A percentile compares a stretch with the other conserved stretches of the same genome.
Conservation (phyloP, 2,113 vertebrate genomes). For the rat (Rattus norvegicus) region GRCr8 NC_086023.1:114514001-114514500, state of each 20-base stretch:
- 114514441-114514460: constrained; percentile 28
- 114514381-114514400: constrained; percentile 39
- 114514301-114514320: neutral
- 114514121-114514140: constrained; percentile 41
- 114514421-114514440: constrained; percentile 10
- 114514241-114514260: neutral
- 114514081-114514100: neutral
- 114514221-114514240: neutral
- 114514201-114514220: neutral
- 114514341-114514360: constrained; percentile 13
- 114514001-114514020: neutral
- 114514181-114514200: constrained; percentile 2
- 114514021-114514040: neutral
- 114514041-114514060: constrained; percentile 32
- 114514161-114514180: neutral
- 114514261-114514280: neutral
- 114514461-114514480: neutral
- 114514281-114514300: neutral
- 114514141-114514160: neutral
- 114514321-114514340: constrained; percentile 33
- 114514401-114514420: neutral
- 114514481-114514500: neutral
- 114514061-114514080: neutral
- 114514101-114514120: constrained; percentile 15
- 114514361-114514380: neutral